Evolutionary conservation across 2,888 invertebrate genomes (phyloP).

Genomic region (Hartigia nigra): DNA sequence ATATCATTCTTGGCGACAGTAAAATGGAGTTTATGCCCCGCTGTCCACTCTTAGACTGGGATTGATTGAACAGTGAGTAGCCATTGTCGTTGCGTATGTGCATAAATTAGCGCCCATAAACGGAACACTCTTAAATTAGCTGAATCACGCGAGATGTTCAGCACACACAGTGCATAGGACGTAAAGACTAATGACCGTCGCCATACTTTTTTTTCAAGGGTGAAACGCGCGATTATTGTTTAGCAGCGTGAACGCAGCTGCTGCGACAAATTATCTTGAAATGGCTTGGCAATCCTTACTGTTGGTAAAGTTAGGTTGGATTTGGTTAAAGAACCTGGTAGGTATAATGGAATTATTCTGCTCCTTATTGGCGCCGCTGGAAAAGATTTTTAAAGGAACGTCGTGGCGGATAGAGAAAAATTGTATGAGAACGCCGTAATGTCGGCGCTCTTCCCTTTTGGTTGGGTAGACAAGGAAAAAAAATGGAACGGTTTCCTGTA

Average conservation of each 20-base stretch:
- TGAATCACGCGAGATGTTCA: not conserved
- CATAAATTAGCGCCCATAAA: slow-evolving; percentile 11
- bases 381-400: not conserved
- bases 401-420: not conserved
- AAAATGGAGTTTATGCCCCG: not conserved
- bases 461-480: not conserved
- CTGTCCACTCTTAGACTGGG: not conserved
- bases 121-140: slow-evolving; percentile 2
- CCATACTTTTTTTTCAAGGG: not conserved
- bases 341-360: not conserved
- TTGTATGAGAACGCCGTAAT: not conserved
- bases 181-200: not conserved
- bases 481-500: not conserved
- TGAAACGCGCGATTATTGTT: not conserved
- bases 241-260: not conserved
- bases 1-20: slow-evolving; percentile 24
- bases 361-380: not conserved
- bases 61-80: slow-evolving; percentile 8
- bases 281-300: not conserved
- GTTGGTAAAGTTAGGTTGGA: not conserved
- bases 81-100: not conserved
- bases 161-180: not conserved
- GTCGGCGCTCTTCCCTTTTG: not conserved
- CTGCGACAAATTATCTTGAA: not conserved
- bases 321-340: not conserved